Conservation (phyloP, 1,140 invertebrate species). For the Nephila pilipes region DNA sequence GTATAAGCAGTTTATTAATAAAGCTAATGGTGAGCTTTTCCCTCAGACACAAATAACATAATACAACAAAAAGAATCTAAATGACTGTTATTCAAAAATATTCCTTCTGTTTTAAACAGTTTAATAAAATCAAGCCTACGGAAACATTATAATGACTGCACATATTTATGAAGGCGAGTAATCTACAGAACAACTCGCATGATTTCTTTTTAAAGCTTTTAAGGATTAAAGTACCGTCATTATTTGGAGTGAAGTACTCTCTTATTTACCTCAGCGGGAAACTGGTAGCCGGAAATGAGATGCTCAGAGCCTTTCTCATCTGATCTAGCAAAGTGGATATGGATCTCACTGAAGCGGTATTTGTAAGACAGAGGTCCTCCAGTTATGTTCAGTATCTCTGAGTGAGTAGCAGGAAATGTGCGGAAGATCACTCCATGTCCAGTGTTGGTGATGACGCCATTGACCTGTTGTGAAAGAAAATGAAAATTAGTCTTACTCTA, state of each 20-base stretch:
- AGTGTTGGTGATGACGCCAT: conserved; percentile 92
- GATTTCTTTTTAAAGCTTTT: background rate
- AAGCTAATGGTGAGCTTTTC: too few relatives aligned
- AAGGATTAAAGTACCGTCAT: background rate
- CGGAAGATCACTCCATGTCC: conserved; percentile 85
- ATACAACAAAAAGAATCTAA: too few relatives aligned
- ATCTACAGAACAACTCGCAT: background rate
- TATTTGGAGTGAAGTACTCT: too few relatives aligned
- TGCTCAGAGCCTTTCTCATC: conserved; percentile 95
- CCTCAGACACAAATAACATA: too few relatives aligned
- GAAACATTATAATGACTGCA: too few relatives aligned
- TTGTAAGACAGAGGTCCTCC: conserved; percentile 96
- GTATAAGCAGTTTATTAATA: too few relatives aligned
- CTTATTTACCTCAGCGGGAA: conserved; percentile 93
- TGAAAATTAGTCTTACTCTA: background rate
- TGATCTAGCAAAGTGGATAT: conserved; percentile 95
- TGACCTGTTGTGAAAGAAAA: conserved; percentile 85
- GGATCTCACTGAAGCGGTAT: conserved; percentile 93
- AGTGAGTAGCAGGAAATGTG: conserved; percentile 67
- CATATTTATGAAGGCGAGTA: background rate
- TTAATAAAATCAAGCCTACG: too few relatives aligned
- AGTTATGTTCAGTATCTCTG: conserved; percentile 90
- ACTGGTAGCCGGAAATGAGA: conserved; percentile 93
- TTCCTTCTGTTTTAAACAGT: too few relatives aligned
- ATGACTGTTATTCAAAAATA: too few relatives aligned